These are phyloP conservation scores for Papilio dardanus DNA, from an alignment of 1,140 invertebrate genomes.

Conservation along the genomic window DNA sequence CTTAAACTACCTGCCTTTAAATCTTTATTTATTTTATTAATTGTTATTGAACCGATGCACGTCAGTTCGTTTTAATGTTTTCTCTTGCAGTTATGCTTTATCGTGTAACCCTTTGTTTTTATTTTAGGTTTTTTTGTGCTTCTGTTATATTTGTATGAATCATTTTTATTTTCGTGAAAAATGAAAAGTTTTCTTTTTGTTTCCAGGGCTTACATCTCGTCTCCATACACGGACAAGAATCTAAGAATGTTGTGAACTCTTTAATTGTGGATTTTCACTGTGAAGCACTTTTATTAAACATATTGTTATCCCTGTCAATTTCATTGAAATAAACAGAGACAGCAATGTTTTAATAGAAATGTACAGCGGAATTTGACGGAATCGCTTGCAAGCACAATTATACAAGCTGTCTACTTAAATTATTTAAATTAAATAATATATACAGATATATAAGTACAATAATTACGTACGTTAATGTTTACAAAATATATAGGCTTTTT, in stretches of 20 bases:
- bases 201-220: conserved; percentile 84
- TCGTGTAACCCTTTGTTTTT: not conserved
- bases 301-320: not conserved
- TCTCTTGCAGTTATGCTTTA: conserved; percentile 10
- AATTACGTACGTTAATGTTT: conserved; percentile 60
- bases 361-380: not conserved
- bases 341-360: not conserved
- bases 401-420: conserved; percentile 60
- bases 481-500: conserved; percentile 68
- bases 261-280: conserved; percentile 42
- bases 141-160: conserved; percentile 37
- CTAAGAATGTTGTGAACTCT: conserved; percentile 83
- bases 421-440: conserved; percentile 57
- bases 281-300: conserved; percentile 62
- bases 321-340: not conserved
- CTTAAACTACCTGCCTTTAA: not conserved
- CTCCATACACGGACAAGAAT: conserved; percentile 84
- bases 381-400: conserved; percentile 39
- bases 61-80: conserved; percentile 19
- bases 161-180: conserved; percentile 30
- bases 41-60: not conserved
- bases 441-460: conserved; percentile 65
- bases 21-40: not conserved
- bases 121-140: conserved; percentile 35
- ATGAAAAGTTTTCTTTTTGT: conserved; percentile 49